phyloP scores from a whole-genome alignment of 2,797 vertebrate genomes.

The Ceryle rudis region DNA sequence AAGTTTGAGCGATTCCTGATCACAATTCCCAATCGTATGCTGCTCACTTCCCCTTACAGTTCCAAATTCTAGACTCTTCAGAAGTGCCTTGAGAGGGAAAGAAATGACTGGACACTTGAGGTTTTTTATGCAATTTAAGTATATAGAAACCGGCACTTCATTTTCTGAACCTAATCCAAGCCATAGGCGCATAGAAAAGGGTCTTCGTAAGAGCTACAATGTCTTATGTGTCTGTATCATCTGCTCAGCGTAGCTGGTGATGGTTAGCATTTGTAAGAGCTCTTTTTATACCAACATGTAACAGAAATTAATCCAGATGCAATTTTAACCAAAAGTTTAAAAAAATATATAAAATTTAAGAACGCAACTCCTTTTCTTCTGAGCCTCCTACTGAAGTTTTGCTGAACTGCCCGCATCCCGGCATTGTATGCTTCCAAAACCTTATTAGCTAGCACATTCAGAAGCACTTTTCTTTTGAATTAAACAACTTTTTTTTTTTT shows the following conservation, averaged over 20 bases:
- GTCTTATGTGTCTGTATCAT: background rate
- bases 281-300: background rate
- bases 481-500: background rate
- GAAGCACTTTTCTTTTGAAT: background rate
- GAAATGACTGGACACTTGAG: background rate
- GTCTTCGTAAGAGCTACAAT: background rate
- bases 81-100: background rate
- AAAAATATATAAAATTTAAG: background rate
- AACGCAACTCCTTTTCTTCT: background rate
- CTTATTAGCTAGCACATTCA: background rate
- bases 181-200: background rate
- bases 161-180: constrained; percentile 7
- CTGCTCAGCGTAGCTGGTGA: background rate
- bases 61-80: background rate
- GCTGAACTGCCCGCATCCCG: background rate
- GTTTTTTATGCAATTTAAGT: background rate
- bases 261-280: background rate
- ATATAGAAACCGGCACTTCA: background rate
- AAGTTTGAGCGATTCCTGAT: background rate
- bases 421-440: background rate
- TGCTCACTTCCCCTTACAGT: background rate
- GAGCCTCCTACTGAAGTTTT: background rate
- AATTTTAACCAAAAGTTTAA: background rate
- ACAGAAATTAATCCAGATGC: background rate
- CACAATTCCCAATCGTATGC: background rate